Percentiles rank a stretch among this genome's conserved stretches.
phyloP scores from a whole-genome alignment of 2,888 invertebrate species.

The Eupithecia centaureata region DNA sequence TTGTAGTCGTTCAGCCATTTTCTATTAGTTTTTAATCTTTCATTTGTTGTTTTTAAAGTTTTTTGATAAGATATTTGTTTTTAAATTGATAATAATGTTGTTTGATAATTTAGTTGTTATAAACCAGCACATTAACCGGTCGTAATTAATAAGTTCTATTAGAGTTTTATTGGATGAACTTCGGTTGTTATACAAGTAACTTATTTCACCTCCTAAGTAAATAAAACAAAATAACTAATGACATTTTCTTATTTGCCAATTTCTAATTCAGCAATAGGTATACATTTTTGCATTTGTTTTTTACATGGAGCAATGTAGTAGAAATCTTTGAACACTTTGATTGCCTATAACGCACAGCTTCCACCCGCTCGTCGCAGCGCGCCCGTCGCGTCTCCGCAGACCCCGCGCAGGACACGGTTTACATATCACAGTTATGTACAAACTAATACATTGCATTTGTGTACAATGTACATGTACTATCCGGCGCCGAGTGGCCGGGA shows the following conservation, averaged over 20 bases:
- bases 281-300: not conserved
- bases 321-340: not conserved
- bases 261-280: not conserved
- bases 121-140: not conserved
- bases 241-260: not conserved
- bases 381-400: not conserved
- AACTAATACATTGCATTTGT: no score
- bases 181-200: not conserved
- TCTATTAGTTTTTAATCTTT: not conserved
- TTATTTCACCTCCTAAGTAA: not conserved
- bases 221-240: not conserved
- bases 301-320: not conserved
- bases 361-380: not conserved
- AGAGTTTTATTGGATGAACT: not conserved
- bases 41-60: not conserved
- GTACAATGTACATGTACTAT: not conserved
- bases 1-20: not conserved
- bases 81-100: no score
- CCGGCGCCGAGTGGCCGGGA: not conserved
- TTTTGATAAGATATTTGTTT: constrained; percentile 1
- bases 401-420: not conserved
- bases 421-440: no score
- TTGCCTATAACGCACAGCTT: not conserved
- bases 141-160: not conserved
- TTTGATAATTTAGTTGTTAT: not conserved